Evolutionary conservation across 2,113 vertebrate species (phyloP).

Genomic region (Ia io): DNA sequence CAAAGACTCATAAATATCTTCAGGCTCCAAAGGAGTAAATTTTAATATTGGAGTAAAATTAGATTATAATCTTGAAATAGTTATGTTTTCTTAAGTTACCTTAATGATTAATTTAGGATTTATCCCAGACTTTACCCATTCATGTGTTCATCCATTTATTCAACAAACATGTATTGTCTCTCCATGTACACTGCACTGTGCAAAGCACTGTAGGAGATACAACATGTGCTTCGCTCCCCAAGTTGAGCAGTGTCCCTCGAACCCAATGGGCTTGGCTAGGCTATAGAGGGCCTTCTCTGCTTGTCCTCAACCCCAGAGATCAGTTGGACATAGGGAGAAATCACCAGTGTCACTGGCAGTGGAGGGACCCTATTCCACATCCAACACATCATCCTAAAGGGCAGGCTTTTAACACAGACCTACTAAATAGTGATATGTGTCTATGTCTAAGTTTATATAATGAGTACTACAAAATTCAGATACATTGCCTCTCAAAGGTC

Average conservation of each 20-base stretch:
- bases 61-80: neutral
- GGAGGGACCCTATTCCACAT: constrained; percentile 30
- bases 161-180: neutral
- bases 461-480: constrained; percentile 46
- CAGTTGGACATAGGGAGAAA: constrained; percentile 12
- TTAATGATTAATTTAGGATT: neutral
- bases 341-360: constrained; percentile 10
- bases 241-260: neutral
- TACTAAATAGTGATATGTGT: constrained; percentile 24
- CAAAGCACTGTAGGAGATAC: neutral
- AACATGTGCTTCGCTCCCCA: neutral
- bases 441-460: constrained; percentile 53
- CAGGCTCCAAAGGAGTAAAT: neutral
- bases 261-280: neutral
- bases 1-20: neutral
- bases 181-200: neutral
- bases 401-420: constrained; percentile 31
- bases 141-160: neutral
- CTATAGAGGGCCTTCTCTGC: neutral
- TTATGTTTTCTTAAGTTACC: neutral
- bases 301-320: neutral
- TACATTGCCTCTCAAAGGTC: constrained; percentile 8
- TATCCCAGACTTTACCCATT: neutral
- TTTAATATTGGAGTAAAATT: neutral
- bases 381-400: constrained; percentile 49